phyloP scores from a whole-genome alignment of 2,888 invertebrate species.

The Chymomyza fuscimana region DNA sequence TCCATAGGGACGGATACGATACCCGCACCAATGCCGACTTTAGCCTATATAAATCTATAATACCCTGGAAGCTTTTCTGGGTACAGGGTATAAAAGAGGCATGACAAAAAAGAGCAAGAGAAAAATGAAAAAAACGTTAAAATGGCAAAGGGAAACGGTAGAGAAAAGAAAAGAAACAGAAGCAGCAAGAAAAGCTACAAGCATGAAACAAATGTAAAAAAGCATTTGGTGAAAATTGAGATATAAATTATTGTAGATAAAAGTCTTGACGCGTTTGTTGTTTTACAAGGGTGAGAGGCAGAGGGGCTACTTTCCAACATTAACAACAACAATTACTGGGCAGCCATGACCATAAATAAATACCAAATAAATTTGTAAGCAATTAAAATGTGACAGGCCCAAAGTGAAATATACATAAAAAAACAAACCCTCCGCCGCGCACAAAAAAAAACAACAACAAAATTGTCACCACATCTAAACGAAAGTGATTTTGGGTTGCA shows the following conservation, averaged over 20 bases:
- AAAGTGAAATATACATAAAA: too few species aligned
- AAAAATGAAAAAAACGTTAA: conserved; percentile 22
- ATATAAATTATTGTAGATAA: neutral
- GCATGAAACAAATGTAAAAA: neutral
- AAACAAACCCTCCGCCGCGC: neutral
- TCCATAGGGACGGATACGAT: too few species aligned
- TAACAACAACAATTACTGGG: neutral
- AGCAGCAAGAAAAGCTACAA: neutral
- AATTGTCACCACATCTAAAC: conserved; percentile 30
- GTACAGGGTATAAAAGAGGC: conserved; percentile 7
- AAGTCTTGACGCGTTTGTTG: neutral
- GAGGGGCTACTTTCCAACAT: too few species aligned
- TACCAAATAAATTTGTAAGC: conserved; percentile 32
- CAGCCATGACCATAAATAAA: neutral
- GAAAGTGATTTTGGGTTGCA: conserved; percentile 26
- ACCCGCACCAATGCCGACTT: too few species aligned
- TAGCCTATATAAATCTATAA: too few species aligned
- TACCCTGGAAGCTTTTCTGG: too few species aligned
- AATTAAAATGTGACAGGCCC: conserved; percentile 44
- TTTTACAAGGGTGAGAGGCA: neutral
- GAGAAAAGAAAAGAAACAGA: neutral
- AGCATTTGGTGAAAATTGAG: neutral
- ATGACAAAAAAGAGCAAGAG: conserved; percentile 14
- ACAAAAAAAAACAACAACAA: conserved; percentile 43
- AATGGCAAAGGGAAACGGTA: conserved; percentile 10